Percentiles rank a stretch among this genome's conserved stretches.
phyloP scores from a whole-genome alignment of 2,888 invertebrate genomes.

The Philopedon plagiatum region DNA sequence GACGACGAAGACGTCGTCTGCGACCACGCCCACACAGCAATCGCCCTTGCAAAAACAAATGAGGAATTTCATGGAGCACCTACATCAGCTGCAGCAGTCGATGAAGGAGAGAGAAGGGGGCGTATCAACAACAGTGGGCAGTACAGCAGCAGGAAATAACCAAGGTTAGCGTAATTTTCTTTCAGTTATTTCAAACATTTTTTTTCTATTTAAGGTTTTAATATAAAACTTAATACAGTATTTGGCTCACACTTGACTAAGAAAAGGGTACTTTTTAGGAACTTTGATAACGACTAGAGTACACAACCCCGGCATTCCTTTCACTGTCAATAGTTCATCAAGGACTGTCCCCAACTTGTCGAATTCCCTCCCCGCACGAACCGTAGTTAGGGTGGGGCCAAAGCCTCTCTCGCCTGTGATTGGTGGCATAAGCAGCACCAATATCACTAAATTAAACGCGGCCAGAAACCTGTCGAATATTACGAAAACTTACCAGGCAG shows the following conservation, averaged over 20 bases:
- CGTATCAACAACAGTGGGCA: neutral
- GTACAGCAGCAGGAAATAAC: neutral
- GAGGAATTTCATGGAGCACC: constrained; percentile 34
- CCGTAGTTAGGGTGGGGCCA: neutral
- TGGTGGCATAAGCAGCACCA: neutral
- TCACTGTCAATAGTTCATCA: neutral
- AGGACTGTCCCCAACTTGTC: neutral
- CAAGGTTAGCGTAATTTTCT: neutral
- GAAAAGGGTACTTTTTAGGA: no score
- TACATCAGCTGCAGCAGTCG: constrained; percentile 23
- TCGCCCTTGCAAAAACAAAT: constrained; percentile 25
- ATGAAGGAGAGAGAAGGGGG: neutral
- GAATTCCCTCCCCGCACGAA: neutral
- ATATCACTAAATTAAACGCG: neutral
- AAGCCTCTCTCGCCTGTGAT: neutral
- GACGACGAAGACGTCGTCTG: neutral
- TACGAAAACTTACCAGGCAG: neutral
- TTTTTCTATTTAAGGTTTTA: no score
- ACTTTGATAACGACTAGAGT: no score
- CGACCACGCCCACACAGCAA: neutral
- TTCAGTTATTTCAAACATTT: neutral
- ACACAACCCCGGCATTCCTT: neutral
- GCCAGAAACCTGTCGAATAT: constrained; percentile 3
- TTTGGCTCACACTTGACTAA: no score
- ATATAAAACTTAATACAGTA: no score